These are phyloP conservation scores for Hylaeus volcanicus DNA, from an alignment of 1,140 invertebrate genomes.

Conservation along the genomic window DNA sequence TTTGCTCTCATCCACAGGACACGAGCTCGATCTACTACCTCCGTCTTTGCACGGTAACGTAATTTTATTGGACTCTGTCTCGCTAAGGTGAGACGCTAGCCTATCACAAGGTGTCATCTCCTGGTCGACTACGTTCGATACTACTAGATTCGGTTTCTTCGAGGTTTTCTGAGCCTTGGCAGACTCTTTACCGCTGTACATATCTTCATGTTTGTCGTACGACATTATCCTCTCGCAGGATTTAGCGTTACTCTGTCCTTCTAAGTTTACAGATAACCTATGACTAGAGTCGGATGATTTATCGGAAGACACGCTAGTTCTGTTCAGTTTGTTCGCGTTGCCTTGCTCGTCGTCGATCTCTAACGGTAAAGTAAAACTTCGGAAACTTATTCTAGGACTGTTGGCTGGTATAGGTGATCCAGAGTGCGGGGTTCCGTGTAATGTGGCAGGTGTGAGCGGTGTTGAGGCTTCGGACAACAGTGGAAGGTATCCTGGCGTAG, in stretches of 20 bases:
- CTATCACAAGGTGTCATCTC: conserved; percentile 76
- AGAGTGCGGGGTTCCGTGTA: conserved; percentile 72
- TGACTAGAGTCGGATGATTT: conserved; percentile 74
- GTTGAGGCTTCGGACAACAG: conserved; percentile 78
- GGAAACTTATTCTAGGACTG: conserved; percentile 78
- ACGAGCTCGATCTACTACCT: conserved; percentile 51
- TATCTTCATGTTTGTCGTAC: conserved; percentile 55
- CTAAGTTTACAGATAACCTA: conserved; percentile 69
- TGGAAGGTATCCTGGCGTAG: conserved; percentile 77
- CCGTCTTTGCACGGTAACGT: conserved; percentile 24
- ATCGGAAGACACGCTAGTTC: conserved; percentile 65
- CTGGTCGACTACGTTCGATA: conserved; percentile 67
- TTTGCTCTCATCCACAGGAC: conserved; percentile 56
- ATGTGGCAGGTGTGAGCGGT: conserved; percentile 73
- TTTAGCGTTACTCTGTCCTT: conserved; percentile 59
- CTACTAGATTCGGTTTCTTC: conserved; percentile 48
- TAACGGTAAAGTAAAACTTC: conserved; percentile 77
- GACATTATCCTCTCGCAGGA: conserved; percentile 67
- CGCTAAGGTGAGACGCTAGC: conserved; percentile 62
- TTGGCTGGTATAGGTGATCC: conserved; percentile 71
- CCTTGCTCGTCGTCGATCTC: conserved; percentile 68
- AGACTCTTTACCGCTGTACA: conserved; percentile 51
- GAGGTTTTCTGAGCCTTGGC: conserved; percentile 45
- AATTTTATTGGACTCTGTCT: conserved; percentile 42
- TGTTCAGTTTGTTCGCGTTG: conserved; percentile 54